Evolutionary conservation across 1,140 invertebrate species (phyloP).

Genomic region (Nebria ingens): DNA sequence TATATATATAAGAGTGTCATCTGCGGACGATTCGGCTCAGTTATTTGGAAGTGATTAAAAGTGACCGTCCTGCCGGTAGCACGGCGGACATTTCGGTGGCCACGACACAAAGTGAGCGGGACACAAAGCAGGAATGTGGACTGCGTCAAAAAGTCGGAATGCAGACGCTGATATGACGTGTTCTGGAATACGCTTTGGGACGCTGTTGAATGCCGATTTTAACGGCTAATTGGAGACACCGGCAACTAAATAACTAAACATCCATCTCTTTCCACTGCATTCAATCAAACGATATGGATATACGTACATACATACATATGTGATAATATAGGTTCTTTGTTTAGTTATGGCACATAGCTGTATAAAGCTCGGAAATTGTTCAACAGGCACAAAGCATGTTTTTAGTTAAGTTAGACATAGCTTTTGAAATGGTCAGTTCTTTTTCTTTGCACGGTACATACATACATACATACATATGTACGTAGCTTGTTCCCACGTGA

Average conservation of each 20-base stretch:
- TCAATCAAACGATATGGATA: too few relatives aligned
- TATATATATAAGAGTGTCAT: neutral
- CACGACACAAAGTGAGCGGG: neutral
- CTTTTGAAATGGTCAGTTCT: too few relatives aligned
- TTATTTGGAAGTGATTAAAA: neutral
- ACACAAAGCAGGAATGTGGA: neutral
- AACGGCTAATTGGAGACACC: neutral
- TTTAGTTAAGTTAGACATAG: too few relatives aligned
- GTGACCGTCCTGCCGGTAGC: neutral
- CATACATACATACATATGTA: too few relatives aligned
- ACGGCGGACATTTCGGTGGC: neutral
- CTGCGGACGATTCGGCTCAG: neutral
- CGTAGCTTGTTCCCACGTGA: too few relatives aligned
- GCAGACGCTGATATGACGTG: neutral
- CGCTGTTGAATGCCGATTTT: neutral
- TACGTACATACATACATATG: too few relatives aligned
- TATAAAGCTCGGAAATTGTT: too few relatives aligned
- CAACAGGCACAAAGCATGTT: too few relatives aligned
- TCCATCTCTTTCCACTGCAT: neutral
- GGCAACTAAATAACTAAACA: neutral
- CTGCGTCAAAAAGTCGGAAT: neutral
- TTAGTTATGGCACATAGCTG: too few relatives aligned
- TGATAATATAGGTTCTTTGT: too few relatives aligned
- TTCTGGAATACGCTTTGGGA: neutral
- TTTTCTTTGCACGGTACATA: too few relatives aligned